Conservation (phyloP, 1,140 invertebrate genomes). For the Drosophila sproati region DNA sequence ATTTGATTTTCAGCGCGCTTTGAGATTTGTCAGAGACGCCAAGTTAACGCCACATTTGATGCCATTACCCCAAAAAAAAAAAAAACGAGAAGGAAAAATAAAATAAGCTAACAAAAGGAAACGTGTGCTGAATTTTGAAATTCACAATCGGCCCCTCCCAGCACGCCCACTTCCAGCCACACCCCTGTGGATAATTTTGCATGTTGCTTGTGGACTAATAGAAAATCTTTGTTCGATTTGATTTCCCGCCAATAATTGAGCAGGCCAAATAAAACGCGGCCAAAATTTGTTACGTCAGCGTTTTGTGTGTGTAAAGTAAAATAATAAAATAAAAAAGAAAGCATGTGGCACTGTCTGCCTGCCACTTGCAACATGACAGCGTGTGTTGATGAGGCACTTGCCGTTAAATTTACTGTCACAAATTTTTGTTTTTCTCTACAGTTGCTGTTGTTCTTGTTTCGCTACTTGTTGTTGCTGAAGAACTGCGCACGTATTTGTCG, state of each 20-base stretch:
- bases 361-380: slow-evolving; percentile 9
- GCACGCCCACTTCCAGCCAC: background rate
- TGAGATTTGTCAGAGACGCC: slow-evolving; percentile 57
- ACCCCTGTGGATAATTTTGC: slow-evolving; percentile 41
- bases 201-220: slow-evolving; percentile 61
- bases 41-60: slow-evolving; percentile 78
- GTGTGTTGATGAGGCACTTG: slow-evolving; percentile 48
- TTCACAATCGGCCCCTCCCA: background rate
- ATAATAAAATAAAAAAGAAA: background rate
- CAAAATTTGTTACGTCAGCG: slow-evolving; percentile 35
- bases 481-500: slow-evolving; percentile 79
- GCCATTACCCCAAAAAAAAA: slow-evolving; percentile 41
- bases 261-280: slow-evolving; percentile 22
- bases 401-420: slow-evolving; percentile 65
- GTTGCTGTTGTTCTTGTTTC: slow-evolving; percentile 2
- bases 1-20: slow-evolving; percentile 68
- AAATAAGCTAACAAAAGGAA: slow-evolving; percentile 31
- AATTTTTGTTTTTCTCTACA: slow-evolving; percentile 37
- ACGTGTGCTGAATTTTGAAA: slow-evolving; percentile 71
- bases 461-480: slow-evolving; percentile 32
- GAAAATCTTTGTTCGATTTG: slow-evolving; percentile 49
- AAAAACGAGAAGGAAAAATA: slow-evolving; percentile 37
- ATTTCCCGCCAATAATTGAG: slow-evolving; percentile 30
- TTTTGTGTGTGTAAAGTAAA: slow-evolving; percentile 3
- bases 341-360: background rate